A percentile compares a stretch with the other conserved stretches of the same genome.
phyloP scores from a whole-genome alignment of 2,888 invertebrate species.

The Muschampia plurimacula region DNA sequence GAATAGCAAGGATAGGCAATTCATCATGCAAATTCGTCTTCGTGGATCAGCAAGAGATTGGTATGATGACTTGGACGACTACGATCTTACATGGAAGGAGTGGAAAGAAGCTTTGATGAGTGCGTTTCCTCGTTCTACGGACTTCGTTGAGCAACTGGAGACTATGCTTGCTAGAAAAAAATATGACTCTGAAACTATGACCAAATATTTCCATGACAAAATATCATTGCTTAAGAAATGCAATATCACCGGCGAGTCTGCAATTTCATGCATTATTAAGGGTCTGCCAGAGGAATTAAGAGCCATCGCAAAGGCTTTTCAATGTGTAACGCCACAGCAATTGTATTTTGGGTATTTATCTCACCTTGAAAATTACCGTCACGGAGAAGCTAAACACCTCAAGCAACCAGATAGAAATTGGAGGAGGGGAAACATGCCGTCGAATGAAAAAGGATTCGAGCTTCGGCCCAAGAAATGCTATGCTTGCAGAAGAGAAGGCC shows the following conservation, averaged over 20 bases:
- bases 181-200: slow-evolving; percentile 50
- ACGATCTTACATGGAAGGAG: slow-evolving; percentile 49
- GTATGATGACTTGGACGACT: slow-evolving; percentile 44
- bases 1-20: slow-evolving; percentile 35
- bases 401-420: slow-evolving; percentile 3
- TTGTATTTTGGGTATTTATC: slow-evolving; percentile 47
- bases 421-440: slow-evolving; percentile 25
- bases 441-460: neutral
- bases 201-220: slow-evolving; percentile 52
- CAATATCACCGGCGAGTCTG: slow-evolving; percentile 43
- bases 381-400: neutral
- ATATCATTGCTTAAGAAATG: slow-evolving; percentile 49
- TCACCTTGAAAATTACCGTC: slow-evolving; percentile 44
- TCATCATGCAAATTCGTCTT: slow-evolving; percentile 48
- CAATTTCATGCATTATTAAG: slow-evolving; percentile 16
- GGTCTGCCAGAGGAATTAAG: slow-evolving; percentile 22
- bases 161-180: slow-evolving; percentile 50
- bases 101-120: slow-evolving; percentile 26
- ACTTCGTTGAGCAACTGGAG: slow-evolving; percentile 52
- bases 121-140: slow-evolving; percentile 49
- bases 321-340: slow-evolving; percentile 45
- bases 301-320: slow-evolving; percentile 49
- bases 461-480: slow-evolving; percentile 40
- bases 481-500: slow-evolving; percentile 41
- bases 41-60: slow-evolving; percentile 41